Evolutionary conservation across 35 echinoderm and acorn worm species (phyloP), one percentile per base, ranked within the genome.

Genomic region (Ophiothrix spiculata): DNA sequence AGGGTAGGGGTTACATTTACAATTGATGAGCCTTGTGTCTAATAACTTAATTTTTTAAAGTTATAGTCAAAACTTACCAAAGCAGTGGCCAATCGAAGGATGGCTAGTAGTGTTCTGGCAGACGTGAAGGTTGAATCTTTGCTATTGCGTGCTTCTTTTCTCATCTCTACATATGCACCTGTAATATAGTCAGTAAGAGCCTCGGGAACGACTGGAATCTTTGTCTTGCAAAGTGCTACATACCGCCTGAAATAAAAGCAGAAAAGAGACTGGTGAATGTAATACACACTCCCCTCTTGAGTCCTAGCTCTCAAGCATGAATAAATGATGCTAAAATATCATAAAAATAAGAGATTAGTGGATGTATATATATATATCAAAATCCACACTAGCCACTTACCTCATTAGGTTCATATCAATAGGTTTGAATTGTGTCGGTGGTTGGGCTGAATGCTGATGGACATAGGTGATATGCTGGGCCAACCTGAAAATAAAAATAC

Each of bases 381-480:
- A n/a, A n/a, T n/a, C n/a, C 8, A 31, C 35, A 31, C 73, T 75
- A 33, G 1, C 3, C 19, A 83, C 87, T 86, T 87, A 99, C 96
- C 96, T 87, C 96, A 99, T 99, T 0, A 99, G 89, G 56, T 94
- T 94, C 96, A 99, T 99, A 35, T 99, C 69, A 36, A 99, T 76
- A 33, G 96, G 96, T 19, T 91, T 80, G 31, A 87, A 91, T 84
- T 99, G 96, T 37, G 90, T 84, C 15, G 96, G 96, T 36, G 96
- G 96, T 40, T 99, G 96, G 23, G 83, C 88, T 36, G 81, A 89
- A 39, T 99, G 89, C 46, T 99, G 96, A 77, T 99, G 96, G 1
- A 99, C 96, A 76, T 93, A 99, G 54, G 96, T 99, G 79, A 99
- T 99, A 75, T 99, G 96, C 39, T 99, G 96, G 54, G 96, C 96